Percentiles rank a stretch among this genome's conserved stretches.
phyloP scores from a whole-genome alignment of 2,113 vertebrate genomes.

The Urocolius indicus region DNA sequence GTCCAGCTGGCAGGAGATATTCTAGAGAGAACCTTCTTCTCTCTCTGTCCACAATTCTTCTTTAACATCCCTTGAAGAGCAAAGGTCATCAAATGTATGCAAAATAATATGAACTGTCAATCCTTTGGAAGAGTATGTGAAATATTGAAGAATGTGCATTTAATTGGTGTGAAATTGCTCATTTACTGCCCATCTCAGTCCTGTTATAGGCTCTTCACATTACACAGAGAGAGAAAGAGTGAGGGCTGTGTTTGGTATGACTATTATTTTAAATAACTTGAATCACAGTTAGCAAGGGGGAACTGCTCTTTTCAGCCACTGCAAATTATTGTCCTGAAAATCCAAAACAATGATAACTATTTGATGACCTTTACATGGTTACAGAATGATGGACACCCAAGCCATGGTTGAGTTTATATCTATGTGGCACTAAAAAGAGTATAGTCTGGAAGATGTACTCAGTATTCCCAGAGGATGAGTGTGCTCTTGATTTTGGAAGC shows the following conservation, averaged over 20 bases:
- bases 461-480: not conserved
- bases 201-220: not conserved
- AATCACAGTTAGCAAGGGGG: not conserved
- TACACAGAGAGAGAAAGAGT: not conserved
- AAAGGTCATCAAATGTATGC: not conserved
- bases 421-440: not conserved
- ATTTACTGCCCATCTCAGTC: not conserved
- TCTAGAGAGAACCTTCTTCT: not conserved
- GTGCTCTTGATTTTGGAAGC: not conserved
- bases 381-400: not conserved
- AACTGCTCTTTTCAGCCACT: not conserved
- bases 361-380: not conserved
- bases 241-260: not conserved
- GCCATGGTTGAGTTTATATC: not conserved
- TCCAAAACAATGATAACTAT: not conserved
- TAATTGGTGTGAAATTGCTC: not conserved
- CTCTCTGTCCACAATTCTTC: not conserved
- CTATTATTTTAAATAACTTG: not conserved
- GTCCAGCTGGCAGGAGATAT: not conserved
- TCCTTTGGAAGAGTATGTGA: not conserved
- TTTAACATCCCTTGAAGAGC: not conserved
- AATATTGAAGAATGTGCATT: not conserved
- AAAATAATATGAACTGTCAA: not conserved
- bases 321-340: not conserved
- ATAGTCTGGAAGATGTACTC: not conserved